Percentiles rank a stretch among this genome's conserved stretches.
Conservation (phyloP, 2,797 vertebrate species). For the Mallotus villosus region DNA sequence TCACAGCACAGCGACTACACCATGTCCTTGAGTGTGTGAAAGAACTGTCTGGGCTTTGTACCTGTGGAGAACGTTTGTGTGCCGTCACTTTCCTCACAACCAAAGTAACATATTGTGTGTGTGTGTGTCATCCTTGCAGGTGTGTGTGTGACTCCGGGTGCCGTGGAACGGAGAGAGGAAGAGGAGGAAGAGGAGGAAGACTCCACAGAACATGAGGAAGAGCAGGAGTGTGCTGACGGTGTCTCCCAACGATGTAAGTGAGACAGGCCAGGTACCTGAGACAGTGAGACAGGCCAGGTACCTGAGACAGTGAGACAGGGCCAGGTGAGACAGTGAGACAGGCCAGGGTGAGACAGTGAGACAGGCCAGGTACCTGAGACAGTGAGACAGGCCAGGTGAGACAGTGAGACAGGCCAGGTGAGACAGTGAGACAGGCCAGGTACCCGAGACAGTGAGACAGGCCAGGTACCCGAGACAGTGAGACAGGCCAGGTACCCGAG, state of each 20-base stretch:
- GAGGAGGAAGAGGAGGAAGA: conserved; percentile 44
- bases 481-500: too few relatives aligned
- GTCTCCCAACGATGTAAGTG: conserved; percentile 87
- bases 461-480: too few relatives aligned
- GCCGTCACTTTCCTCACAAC: not conserved
- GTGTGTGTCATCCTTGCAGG: conserved; percentile 54
- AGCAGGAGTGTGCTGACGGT: conserved; percentile 95
- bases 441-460: too few relatives aligned
- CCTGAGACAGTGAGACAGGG: too few relatives aligned
- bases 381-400: too few relatives aligned
- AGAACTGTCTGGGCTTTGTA: not conserved
- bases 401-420: too few relatives aligned
- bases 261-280: too few relatives aligned
- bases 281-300: too few relatives aligned
- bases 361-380: too few relatives aligned
- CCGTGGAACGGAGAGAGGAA: conserved; percentile 40
- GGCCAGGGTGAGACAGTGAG: too few relatives aligned
- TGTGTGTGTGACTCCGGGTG: conserved; percentile 52
- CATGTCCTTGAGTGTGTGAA: not conserved
- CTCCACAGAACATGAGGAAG: conserved; percentile 87
- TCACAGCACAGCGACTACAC: not conserved
- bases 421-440: too few relatives aligned
- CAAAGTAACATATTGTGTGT: not conserved
- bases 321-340: too few relatives aligned
- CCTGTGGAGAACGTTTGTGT: not conserved